Conservation (phyloP, 2,797 vertebrate species). For the Myripristis jacobus region DNA sequence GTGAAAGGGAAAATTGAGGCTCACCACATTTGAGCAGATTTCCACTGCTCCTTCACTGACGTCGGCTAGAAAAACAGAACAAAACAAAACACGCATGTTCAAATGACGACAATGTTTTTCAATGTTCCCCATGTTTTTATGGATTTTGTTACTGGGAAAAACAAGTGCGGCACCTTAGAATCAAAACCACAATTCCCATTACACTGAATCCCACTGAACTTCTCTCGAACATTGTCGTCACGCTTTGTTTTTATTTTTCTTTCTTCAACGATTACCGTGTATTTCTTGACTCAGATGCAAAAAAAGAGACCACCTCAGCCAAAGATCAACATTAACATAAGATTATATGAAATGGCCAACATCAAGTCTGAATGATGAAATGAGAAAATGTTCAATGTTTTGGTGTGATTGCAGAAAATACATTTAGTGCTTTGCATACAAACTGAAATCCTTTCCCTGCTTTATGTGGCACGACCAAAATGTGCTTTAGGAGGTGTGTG, state of each 20-base stretch:
- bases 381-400: neutral
- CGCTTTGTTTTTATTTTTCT: neutral
- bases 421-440: too few species aligned
- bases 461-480: neutral
- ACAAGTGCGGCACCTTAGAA: neutral
- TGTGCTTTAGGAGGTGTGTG: neutral
- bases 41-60: conserved; percentile 70
- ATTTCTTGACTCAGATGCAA: too few species aligned
- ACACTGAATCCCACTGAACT: neutral
- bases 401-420: neutral
- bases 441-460: neutral
- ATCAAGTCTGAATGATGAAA: too few species aligned
- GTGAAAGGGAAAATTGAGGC: conserved; percentile 72
- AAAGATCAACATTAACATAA: too few species aligned
- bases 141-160: conserved; percentile 35
- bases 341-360: too few species aligned
- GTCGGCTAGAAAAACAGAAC: conserved; percentile 39
- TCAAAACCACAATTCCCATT: conserved; percentile 22
- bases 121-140: conserved; percentile 42
- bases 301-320: too few species aligned
- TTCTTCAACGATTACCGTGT: neutral
- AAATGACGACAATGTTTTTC: conserved; percentile 61
- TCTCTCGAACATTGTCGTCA: neutral
- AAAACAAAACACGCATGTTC: too few species aligned
- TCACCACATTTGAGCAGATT: conserved; percentile 75